A percentile compares a stretch with the other conserved stretches of the same genome.
Evolutionary conservation across 2,888 invertebrate genomes (phyloP).

Genomic region (Perizoma affinitatum): DNA sequence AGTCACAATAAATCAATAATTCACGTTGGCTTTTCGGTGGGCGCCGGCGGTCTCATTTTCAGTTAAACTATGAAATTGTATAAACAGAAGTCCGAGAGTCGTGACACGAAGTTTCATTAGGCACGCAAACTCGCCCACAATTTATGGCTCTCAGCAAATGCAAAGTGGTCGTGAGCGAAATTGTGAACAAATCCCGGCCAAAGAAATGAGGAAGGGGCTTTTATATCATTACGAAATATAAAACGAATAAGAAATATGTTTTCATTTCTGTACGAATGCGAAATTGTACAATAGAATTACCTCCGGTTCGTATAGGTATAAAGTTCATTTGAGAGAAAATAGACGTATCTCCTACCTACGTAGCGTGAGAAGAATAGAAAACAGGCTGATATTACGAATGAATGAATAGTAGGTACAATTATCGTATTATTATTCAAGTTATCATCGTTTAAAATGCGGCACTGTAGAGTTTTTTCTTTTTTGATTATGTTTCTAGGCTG

Average conservation of each 20-base stretch:
- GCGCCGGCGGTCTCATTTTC: slow-evolving; percentile 38
- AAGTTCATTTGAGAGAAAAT: slow-evolving; percentile 25
- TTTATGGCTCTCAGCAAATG: slow-evolving; percentile 60
- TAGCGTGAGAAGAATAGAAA: slow-evolving; percentile 33
- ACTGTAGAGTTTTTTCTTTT: slow-evolving; percentile 19
- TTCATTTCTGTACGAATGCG: slow-evolving; percentile 43
- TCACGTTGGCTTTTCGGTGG: slow-evolving; percentile 38
- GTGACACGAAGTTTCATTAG: slow-evolving; percentile 70
- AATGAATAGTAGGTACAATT: slow-evolving; percentile 28
- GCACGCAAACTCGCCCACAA: slow-evolving; percentile 58
- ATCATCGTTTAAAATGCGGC: slow-evolving; percentile 29
- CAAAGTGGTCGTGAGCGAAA: slow-evolving; percentile 61
- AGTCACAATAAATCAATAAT: slow-evolving; percentile 54
- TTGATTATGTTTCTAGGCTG: slow-evolving; percentile 22
- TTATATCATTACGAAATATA: slow-evolving; percentile 57
- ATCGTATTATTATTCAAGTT: slow-evolving; percentile 32
- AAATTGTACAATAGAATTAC: slow-evolving; percentile 37
- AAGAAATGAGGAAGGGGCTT: slow-evolving; percentile 59
- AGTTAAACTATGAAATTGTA: slow-evolving; percentile 47
- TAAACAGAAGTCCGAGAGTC: slow-evolving; percentile 57
- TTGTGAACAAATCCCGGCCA: slow-evolving; percentile 62
- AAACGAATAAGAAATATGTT: slow-evolving; percentile 55
- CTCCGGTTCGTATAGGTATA: slow-evolving; percentile 27
- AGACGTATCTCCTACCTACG: slow-evolving; percentile 21
- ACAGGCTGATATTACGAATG: slow-evolving; percentile 27